A percentile compares a stretch with the other conserved stretches of the same genome.
Evolutionary conservation across 2,113 vertebrate genomes (phyloP).

Genomic region (Otocyon megalotis): DNA sequence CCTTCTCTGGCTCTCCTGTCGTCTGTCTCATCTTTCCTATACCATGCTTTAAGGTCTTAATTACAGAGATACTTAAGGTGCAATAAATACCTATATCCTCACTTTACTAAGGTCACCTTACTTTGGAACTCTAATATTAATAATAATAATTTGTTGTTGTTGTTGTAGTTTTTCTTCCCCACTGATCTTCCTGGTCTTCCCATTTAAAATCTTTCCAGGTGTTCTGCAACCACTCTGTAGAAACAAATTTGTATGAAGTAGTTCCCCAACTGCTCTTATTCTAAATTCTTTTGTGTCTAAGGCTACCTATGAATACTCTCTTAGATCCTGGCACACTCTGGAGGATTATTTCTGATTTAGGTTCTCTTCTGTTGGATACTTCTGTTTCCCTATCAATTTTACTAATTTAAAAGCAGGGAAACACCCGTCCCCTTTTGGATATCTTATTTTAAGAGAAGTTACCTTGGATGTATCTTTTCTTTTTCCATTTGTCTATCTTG

Average conservation of each 20-base stretch:
- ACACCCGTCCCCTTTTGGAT: neutral
- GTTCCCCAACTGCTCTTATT: neutral
- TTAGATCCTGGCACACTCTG: conserved; percentile 13
- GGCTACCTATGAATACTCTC: neutral
- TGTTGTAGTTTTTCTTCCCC: neutral
- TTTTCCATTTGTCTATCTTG: conserved; percentile 12
- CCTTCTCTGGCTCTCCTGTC: neutral
- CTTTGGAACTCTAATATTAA: neutral
- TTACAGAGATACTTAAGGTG: neutral
- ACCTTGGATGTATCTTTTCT: neutral
- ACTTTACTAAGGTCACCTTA: neutral
- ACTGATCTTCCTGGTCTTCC: neutral
- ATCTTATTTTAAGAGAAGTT: conserved; percentile 8
- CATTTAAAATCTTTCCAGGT: neutral
- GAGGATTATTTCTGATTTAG: conserved; percentile 36
- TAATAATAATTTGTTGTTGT: neutral
- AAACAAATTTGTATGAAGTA: neutral
- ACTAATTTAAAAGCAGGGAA: conserved; percentile 4
- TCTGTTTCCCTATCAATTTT: conserved; percentile 24
- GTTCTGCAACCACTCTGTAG: neutral
- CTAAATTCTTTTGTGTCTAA: neutral
- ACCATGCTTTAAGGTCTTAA: neutral
- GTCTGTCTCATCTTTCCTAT: neutral
- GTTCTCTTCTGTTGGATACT: conserved; percentile 36
- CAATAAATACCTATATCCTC: neutral